phyloP scores from a whole-genome alignment of 2,888 invertebrate genomes.

The Plagodis pulveraria region DNA sequence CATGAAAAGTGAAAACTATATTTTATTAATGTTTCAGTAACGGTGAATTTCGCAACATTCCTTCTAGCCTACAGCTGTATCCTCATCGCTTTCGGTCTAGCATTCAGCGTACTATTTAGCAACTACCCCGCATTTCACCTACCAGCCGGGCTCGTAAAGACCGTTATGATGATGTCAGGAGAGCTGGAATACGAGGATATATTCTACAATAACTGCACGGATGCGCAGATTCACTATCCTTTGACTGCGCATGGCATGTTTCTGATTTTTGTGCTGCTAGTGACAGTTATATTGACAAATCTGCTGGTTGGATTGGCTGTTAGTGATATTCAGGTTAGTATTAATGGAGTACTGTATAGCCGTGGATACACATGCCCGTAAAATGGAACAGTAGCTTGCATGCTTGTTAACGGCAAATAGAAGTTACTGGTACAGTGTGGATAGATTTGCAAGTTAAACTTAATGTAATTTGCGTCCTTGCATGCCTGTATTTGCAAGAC shows the following conservation, averaged over 20 bases:
- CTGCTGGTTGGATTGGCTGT: constrained; percentile 93
- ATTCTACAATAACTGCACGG: constrained; percentile 86
- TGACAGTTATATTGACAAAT: constrained; percentile 93
- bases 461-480: no score
- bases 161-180: constrained; percentile 95
- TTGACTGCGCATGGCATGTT: constrained; percentile 91
- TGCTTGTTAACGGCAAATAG: no score
- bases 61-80: constrained; percentile 92
- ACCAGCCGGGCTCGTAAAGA: constrained; percentile 88
- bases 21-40: constrained; percentile 78
- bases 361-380: no score
- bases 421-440: no score
- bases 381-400: no score
- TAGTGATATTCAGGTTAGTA: constrained; percentile 89
- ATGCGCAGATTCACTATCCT: constrained; percentile 85
- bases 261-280: constrained; percentile 90
- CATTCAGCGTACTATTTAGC: constrained; percentile 92
- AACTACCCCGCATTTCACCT: constrained; percentile 90
- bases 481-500: no score
- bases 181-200: constrained; percentile 94
- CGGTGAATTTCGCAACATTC: constrained; percentile 93
- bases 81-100: constrained; percentile 91
- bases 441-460: no score
- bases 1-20: no score
- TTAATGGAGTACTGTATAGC: no score